Percentiles rank a stretch among this genome's conserved stretches.
Evolutionary conservation across 1,140 invertebrate genomes (phyloP).

Genomic region (Zaprionus tsacasi): DNA sequence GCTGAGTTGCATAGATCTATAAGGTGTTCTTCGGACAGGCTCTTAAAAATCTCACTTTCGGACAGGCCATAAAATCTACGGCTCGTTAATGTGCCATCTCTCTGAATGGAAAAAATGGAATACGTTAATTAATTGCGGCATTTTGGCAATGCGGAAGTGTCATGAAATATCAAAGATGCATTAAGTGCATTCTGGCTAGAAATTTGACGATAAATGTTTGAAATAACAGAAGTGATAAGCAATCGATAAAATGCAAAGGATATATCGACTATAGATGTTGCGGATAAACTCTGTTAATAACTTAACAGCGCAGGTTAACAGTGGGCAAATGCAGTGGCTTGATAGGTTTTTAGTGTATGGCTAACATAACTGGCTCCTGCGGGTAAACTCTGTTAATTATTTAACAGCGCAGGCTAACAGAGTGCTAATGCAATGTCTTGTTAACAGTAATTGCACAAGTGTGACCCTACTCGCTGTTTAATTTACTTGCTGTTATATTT

Average conservation of each 20-base stretch:
- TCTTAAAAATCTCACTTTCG: conserved; percentile 29
- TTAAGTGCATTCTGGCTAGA: neutral
- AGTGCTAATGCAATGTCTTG: too few species aligned
- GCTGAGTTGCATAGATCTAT: conserved; percentile 4
- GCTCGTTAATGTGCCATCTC: conserved; percentile 29
- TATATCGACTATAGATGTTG: too few species aligned
- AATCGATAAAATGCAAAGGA: neutral
- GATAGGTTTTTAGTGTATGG: too few species aligned
- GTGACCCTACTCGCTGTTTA: too few species aligned
- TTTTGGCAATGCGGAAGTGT: conserved; percentile 31
- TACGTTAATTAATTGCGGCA: conserved; percentile 27
- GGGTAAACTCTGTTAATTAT: too few species aligned
- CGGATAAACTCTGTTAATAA: too few species aligned
- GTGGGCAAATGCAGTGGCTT: too few species aligned
- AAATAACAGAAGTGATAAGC: neutral
- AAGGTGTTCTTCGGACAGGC: neutral
- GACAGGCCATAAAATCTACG: conserved; percentile 32
- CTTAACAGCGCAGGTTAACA: too few species aligned
- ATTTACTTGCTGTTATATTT: too few species aligned
- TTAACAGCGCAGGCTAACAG: too few species aligned
- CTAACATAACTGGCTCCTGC: too few species aligned
- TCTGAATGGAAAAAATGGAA: conserved; percentile 26
- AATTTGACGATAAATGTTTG: neutral
- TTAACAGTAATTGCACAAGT: too few species aligned
- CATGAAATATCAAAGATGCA: neutral